These are phyloP conservation scores for Xestoiulus laeticollis DNA, from an alignment of 2,888 invertebrate genomes.

Conservation along the genomic window DNA sequence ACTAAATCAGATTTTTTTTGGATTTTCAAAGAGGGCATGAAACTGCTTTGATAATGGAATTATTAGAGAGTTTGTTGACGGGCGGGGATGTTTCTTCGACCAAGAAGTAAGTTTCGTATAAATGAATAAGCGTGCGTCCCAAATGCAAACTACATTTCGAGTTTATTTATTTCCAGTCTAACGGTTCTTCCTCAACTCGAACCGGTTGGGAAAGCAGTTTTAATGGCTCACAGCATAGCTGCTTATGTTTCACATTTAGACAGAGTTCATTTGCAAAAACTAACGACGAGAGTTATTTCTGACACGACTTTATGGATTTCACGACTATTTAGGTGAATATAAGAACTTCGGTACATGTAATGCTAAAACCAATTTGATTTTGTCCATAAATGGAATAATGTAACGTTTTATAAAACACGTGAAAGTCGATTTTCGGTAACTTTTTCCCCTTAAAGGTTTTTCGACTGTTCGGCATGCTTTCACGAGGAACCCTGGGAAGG, in stretches of 20 bases:
- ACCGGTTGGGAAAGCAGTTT: slow-evolving; percentile 64
- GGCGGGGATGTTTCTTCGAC: slow-evolving; percentile 34
- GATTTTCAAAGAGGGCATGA: slow-evolving; percentile 52
- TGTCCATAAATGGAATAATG: background rate
- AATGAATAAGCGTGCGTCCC: background rate
- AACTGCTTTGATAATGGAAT: slow-evolving; percentile 36
- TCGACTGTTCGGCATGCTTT: slow-evolving; percentile 84
- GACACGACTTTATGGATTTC: slow-evolving; percentile 90
- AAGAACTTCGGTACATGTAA: no score
- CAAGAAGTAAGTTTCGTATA: background rate
- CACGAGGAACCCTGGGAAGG: slow-evolving; percentile 90
- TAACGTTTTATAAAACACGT: no score
- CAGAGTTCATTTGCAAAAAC: slow-evolving; percentile 77
- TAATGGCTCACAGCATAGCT: slow-evolving; percentile 86
- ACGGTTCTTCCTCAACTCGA: slow-evolving; percentile 49
- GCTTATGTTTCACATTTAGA: slow-evolving; percentile 88
- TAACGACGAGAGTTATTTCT: slow-evolving; percentile 81
- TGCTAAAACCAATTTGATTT: background rate
- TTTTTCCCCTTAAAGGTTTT: slow-evolving; percentile 70
- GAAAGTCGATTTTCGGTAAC: no score
- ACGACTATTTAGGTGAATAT: slow-evolving; percentile 47
- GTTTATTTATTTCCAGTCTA: background rate
- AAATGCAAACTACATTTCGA: background rate
- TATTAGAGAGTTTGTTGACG: slow-evolving; percentile 15
- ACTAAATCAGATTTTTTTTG: no score